These are phyloP conservation scores for Dicerorhinus sumatrensis DNA, from an alignment of 2,113 vertebrate genomes.

Conservation along the genomic window DNA sequence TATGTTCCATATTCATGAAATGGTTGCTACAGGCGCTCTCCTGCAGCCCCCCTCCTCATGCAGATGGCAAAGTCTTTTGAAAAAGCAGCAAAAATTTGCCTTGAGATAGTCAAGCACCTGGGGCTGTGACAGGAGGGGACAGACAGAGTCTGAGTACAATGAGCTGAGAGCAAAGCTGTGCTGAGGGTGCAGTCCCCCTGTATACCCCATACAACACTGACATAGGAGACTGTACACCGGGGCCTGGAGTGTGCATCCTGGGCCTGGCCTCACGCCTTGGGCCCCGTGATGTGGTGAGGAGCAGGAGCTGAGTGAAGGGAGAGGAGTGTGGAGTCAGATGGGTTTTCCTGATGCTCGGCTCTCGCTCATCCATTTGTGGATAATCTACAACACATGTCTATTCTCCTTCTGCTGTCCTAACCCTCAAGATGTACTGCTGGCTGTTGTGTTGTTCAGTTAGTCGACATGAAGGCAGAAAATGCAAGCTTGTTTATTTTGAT, in stretches of 20 bases:
- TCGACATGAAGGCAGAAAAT: background rate
- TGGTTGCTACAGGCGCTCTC: background rate
- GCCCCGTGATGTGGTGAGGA: fast-evolving
- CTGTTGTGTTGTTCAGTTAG: background rate
- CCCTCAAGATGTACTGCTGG: background rate
- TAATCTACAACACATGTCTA: fast-evolving
- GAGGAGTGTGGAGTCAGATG: background rate
- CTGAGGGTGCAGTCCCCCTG: background rate
- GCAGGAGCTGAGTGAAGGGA: background rate
- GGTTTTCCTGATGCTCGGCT: background rate
- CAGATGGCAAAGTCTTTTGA: background rate
- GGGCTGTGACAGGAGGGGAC: background rate
- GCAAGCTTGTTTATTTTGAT: background rate
- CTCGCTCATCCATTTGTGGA: background rate
- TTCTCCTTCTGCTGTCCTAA: background rate
- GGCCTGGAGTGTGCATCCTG: background rate
- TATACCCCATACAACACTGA: fast-evolving
- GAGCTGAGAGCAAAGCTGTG: background rate
- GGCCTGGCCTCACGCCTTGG: background rate
- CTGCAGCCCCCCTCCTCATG: background rate
- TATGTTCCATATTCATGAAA: slow-evolving; percentile 13
- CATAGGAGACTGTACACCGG: background rate
- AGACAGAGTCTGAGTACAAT: background rate
- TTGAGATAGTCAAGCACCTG: background rate
- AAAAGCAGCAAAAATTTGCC: background rate